These are phyloP conservation scores for Sinella curviseta DNA, from an alignment of 1,140 invertebrate genomes.

Conservation along the genomic window DNA sequence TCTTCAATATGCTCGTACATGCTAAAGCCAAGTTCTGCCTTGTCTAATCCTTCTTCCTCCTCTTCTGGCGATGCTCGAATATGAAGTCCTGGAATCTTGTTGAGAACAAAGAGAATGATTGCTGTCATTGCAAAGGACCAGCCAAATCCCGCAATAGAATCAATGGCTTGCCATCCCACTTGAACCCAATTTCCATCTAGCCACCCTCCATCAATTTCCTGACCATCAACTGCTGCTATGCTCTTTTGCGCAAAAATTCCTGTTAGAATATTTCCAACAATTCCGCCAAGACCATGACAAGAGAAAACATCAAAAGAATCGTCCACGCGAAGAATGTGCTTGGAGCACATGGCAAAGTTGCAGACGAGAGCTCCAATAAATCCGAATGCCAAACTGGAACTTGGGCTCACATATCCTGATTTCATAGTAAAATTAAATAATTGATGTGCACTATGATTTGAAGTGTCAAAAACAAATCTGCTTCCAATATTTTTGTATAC, in stretches of 20 bases:
- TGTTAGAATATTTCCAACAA: conserved; percentile 44
- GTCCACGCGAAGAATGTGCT: conserved; percentile 37
- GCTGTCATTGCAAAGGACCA: conserved; percentile 43
- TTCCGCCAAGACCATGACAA: conserved; percentile 41
- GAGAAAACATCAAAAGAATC: conserved; percentile 47
- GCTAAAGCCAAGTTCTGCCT: conserved; percentile 38
- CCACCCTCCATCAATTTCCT: conserved; percentile 43
- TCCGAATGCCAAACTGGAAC: conserved; percentile 42
- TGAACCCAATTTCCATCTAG: conserved; percentile 45
- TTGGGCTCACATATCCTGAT: conserved; percentile 42
- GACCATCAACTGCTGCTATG: conserved; percentile 41
- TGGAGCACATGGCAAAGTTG: conserved; percentile 35
- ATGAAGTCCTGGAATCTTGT: conserved; percentile 45
- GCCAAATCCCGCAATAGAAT: conserved; percentile 37
- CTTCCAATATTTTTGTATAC: too few relatives aligned
- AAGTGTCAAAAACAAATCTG: too few relatives aligned
- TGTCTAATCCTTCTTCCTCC: conserved; percentile 41
- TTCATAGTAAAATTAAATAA: too few relatives aligned
- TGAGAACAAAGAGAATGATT: conserved; percentile 39
- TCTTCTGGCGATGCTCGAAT: conserved; percentile 35
- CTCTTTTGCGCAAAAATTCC: conserved; percentile 42
- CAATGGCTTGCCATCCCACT: conserved; percentile 37
- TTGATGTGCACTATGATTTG: too few relatives aligned
- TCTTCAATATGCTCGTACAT: conserved; percentile 42
- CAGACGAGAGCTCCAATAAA: conserved; percentile 38